These are phyloP conservation scores for Meriones unguiculatus DNA, from an alignment of 2,113 vertebrate genomes.

Conservation along the genomic window DNA sequence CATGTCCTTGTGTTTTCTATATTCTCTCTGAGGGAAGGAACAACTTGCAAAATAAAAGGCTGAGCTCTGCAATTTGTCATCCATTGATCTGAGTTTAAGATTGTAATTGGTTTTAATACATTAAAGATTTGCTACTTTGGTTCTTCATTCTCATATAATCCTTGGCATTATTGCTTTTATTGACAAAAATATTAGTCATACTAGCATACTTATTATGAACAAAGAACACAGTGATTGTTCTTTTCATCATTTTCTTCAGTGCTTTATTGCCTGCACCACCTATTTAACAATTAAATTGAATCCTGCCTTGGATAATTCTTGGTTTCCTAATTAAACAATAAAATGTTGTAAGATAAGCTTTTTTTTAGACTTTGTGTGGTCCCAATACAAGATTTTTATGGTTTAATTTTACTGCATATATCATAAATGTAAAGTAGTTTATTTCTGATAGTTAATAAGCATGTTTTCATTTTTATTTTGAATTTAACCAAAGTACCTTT, in stretches of 20 bases:
- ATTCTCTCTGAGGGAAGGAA: constrained; percentile 64
- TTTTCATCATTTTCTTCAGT: background rate
- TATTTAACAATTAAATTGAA: background rate
- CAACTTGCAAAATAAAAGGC: constrained; percentile 62
- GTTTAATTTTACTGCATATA: background rate
- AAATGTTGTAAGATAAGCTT: constrained; percentile 16
- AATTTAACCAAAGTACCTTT: background rate
- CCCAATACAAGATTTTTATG: background rate
- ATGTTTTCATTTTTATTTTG: background rate
- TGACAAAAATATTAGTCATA: constrained; percentile 50
- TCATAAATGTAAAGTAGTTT: background rate
- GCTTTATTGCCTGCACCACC: background rate
- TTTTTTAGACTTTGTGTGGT: background rate
- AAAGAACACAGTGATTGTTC: background rate
- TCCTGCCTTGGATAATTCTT: background rate
- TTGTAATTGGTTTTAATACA: constrained; percentile 81
- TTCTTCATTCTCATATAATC: constrained; percentile 60
- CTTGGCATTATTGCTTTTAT: constrained; percentile 64
- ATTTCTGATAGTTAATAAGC: background rate
- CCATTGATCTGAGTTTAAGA: constrained; percentile 76
- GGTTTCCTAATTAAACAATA: constrained; percentile 55
- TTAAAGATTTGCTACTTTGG: constrained; percentile 67
- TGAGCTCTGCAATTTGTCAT: constrained; percentile 66
- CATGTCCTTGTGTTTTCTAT: background rate
- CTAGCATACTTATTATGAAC: constrained; percentile 2